Evolutionary conservation across 2,797 vertebrate genomes (phyloP).

Genomic region (Hydrocynus forskahlii): DNA sequence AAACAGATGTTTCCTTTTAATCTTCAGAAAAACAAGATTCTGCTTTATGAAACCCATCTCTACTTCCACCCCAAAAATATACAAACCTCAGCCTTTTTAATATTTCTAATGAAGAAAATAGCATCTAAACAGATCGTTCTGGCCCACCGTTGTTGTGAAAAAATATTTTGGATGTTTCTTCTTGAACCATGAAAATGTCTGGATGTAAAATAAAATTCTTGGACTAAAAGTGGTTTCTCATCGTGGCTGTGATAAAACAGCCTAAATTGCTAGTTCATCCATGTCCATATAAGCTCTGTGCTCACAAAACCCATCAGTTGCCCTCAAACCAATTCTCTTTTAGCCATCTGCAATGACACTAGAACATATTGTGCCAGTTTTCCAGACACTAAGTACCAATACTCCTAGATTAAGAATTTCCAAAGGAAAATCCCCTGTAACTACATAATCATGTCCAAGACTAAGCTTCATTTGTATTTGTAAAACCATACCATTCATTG

Average conservation of each 20-base stretch:
- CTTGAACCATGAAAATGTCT: conserved; percentile 18
- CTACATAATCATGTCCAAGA: conserved; percentile 1
- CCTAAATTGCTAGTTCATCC: neutral
- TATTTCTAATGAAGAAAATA: conserved; percentile 35
- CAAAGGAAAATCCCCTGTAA: conserved; percentile 18
- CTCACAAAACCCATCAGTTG: conserved; percentile 10
- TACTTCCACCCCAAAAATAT: conserved; percentile 38
- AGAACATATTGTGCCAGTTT: conserved; percentile 18
- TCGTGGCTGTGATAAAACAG: neutral
- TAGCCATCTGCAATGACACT: conserved; percentile 8
- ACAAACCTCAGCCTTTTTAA: conserved; percentile 37
- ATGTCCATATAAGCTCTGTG: neutral
- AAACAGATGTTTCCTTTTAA: conserved; percentile 54
- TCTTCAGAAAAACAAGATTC: conserved; percentile 35
- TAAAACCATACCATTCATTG: conserved; percentile 5
- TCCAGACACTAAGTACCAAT: conserved; percentile 21
- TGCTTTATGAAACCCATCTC: conserved; percentile 38
- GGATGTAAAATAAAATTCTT: conserved; percentile 12
- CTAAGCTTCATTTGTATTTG: neutral
- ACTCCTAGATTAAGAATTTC: conserved; percentile 25
- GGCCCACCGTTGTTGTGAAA: conserved; percentile 3
- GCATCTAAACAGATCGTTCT: conserved; percentile 30
- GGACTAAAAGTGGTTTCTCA: neutral
- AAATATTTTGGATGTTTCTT: conserved; percentile 35
- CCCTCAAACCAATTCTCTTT: conserved; percentile 23